These are phyloP conservation scores for Hydrozoanthus gracilis DNA, from an alignment of 92 coral and sea anemone species.

Conservation along the genomic window DNA sequence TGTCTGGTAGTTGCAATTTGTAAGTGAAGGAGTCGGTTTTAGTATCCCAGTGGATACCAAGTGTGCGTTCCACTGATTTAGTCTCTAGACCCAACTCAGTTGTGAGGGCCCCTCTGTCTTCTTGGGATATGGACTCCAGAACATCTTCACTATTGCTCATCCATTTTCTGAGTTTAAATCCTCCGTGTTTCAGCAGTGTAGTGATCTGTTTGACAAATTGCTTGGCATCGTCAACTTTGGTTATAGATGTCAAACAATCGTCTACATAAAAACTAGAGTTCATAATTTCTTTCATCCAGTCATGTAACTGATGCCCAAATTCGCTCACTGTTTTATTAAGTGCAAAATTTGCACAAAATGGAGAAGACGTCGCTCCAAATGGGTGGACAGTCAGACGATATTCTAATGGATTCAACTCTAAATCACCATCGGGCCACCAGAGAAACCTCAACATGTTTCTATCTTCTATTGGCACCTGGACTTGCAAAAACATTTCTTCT, in stretches of 20 bases:
- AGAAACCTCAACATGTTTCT: conserved; percentile 3
- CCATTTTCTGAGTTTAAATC: conserved; percentile 2
- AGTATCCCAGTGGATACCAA: conserved; percentile 3
- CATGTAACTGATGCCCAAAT: no score
- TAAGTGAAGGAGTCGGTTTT: neutral
- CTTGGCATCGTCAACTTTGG: neutral
- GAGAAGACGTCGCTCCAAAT: no score
- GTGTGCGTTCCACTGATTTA: neutral
- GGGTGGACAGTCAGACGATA: conserved; percentile 41
- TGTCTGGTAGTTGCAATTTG: neutral
- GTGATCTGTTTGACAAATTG: neutral
- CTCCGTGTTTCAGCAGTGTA: neutral
- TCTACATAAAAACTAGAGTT: conserved; percentile 1
- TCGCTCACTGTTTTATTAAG: conserved; percentile 30
- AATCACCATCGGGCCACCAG: conserved; percentile 2
- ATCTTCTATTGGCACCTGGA: neutral
- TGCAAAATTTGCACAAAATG: conserved; percentile 52
- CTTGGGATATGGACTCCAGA: conserved; percentile 8
- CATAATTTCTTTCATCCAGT: no score
- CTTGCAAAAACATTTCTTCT: no score
- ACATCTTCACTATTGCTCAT: neutral
- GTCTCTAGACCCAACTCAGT: neutral
- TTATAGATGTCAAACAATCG: neutral
- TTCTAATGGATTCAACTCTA: neutral
- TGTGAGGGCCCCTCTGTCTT: neutral